Base-by-base conservation (phyloP, 2,797 vertebrate genomes). In the Spinibarbus caldwelli region DNA sequence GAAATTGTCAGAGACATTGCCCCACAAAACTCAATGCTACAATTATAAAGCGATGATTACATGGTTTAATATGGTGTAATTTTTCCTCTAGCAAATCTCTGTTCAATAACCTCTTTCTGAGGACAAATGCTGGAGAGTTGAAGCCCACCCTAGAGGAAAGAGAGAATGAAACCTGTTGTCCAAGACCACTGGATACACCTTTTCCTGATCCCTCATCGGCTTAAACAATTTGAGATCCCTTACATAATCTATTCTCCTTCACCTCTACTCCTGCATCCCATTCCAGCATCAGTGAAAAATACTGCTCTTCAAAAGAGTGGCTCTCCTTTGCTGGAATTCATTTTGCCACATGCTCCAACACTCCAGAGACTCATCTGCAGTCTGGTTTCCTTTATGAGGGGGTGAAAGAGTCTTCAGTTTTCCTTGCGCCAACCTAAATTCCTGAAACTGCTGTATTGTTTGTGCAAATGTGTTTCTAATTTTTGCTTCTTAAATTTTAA, bases 141-240 rank as follows among this genome's bases (percentile, higher is more conserved):
- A 73, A 82, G 7, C 26, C n/a, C 9, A 73, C 41, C 7, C 43
- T 17, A 9, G 43, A 15, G 12, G 72, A 70, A 62, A 19, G 62
- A 66, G 26, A 84, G 43, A 77, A 67, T 15, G 36, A 23, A 43
- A 75, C 59, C 17, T 45, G 68, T 43, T 52, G 47, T 71, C 54
- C 85, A 82, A 86, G 73, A 43, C 68, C 73, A 52, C 23, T 86
- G 91, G 87, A 91, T 91, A 91, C 94, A 94, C 90, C 90, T 92
- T 93, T 95, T 94, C 93, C 94, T 94, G 92, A 88, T 90, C 89
- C 90, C 91, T 89, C 88, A 89, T 88, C 90, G 90, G 92, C 92
- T 94, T 91, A 88, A 92, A 93, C 88, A 91, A 88, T 92, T 89
- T 89, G 66, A 85, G 85, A 86, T 83, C 57, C 23, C 84, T 94